Conservation (phyloP, 2,113 vertebrate species). For the Mormyrus iriodes region DNA sequence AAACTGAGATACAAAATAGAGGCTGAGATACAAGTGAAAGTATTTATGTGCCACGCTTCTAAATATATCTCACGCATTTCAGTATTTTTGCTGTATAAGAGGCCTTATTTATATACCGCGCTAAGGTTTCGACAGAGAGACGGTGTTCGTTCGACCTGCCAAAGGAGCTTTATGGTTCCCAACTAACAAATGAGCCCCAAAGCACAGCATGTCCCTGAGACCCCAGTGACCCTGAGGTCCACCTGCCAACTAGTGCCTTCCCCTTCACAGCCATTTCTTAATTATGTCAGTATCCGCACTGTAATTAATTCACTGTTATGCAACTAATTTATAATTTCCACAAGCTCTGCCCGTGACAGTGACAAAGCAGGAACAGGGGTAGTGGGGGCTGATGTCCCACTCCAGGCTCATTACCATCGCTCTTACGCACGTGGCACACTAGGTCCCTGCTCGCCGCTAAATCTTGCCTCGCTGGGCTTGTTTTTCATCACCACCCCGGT, state of each 20-base stretch:
- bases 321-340: background rate
- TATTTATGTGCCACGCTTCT: background rate
- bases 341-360: background rate
- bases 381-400: background rate
- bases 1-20: background rate
- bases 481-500: background rate
- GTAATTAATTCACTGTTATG: constrained; percentile 7
- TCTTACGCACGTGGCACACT: no score
- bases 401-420: background rate
- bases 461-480: background rate
- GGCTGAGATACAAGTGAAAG: background rate
- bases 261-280: background rate
- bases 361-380: background rate
- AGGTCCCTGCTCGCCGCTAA: no score
- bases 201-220: background rate
- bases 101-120: background rate
- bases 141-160: background rate
- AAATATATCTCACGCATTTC: background rate
- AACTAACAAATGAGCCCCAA: background rate
- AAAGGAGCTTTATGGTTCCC: background rate
- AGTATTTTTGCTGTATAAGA: background rate
- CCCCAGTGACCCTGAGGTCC: background rate
- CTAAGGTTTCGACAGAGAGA: background rate
- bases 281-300: background rate
- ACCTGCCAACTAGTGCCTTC: background rate